A percentile compares a stretch with the other conserved stretches of the same genome.
These are phyloP conservation scores for Dolichopus griseipennis DNA, from an alignment of 2,888 invertebrate genomes.

Conservation along the genomic window DNA sequence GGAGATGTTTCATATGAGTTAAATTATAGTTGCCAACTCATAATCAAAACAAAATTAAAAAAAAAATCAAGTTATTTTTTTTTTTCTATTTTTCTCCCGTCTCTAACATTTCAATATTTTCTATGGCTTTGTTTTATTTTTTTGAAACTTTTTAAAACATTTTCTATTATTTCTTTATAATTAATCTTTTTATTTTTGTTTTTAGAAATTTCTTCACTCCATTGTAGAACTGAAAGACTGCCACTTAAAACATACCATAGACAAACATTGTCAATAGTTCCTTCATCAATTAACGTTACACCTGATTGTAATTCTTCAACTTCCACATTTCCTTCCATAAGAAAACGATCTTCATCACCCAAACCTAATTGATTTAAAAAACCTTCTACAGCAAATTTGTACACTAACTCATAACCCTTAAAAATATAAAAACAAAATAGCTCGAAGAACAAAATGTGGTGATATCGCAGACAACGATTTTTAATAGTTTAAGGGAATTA, in stretches of 20 bases:
- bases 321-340: constrained; percentile 65
- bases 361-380: constrained; percentile 72
- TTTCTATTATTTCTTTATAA: constrained; percentile 19
- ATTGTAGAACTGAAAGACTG: constrained; percentile 73
- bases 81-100: no score
- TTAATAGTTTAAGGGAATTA: no score
- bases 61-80: background rate
- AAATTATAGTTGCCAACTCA: no score
- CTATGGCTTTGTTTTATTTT: no score
- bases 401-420: constrained; percentile 33
- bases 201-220: constrained; percentile 34
- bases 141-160: no score
- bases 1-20: no score
- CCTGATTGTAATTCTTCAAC: constrained; percentile 76
- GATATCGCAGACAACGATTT: no score
- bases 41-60: no score
- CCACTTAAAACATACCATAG: constrained; percentile 84
- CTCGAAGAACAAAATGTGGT: no score
- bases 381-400: constrained; percentile 66
- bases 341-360: constrained; percentile 54
- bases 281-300: constrained; percentile 81
- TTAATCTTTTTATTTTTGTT: constrained; percentile 27
- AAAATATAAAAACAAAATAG: no score
- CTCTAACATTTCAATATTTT: no score
- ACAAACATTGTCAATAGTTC: constrained; percentile 82